Base-by-base conservation (phyloP, 1,140 invertebrate species). In the Nebria ingens region DNA sequence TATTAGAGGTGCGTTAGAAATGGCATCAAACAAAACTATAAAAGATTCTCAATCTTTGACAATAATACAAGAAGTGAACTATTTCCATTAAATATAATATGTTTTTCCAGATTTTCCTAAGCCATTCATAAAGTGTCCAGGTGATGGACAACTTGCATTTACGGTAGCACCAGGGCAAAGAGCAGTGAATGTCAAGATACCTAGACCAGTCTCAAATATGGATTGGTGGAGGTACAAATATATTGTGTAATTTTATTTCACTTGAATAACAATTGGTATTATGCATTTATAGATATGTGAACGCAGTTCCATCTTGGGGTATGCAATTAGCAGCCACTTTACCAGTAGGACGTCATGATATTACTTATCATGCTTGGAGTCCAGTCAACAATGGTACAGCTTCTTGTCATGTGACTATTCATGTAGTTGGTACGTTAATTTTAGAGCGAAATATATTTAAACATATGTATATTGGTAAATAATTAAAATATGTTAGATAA, bases 131-230 rank as follows among this genome's bases (percentile, higher is more conserved):
- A 79, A 75, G 56, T 86, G 84, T 64, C 83, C 84, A 0, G 65
- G 60, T 23, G 56, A 58, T 19, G 71, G 71, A 17, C 74, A 79
- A 62, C 71, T 84, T 51, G 76, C 74, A 40, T 76, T 81, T 19
- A 71, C 76, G 29, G 68, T 86, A 23, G 76, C 77, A 15, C 59
- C 68, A 12, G 73, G 76, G 11, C 75, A 79, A 55, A 67, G 65
- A 21, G 76, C 71, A 13, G 71, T 77, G 25, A 68, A 77, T 56
- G 76, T 86, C 25, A 74, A 74, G 15, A 77, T 86, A 22, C 75
- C 81, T 2, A 75, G 77, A 55, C 84, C 84, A 0, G 76, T 79
- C 63, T 80, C 83, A 13, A 86, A 85, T 68, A 73, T 84, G 62
- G 78, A 85, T 65, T 83, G 77, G 72, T 75, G 75, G 70, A 78